Percentiles rank a stretch among this genome's conserved stretches.
phyloP scores from a whole-genome alignment of 2,797 vertebrate genomes.

The Periophthalmus magnuspinnatus region DNA sequence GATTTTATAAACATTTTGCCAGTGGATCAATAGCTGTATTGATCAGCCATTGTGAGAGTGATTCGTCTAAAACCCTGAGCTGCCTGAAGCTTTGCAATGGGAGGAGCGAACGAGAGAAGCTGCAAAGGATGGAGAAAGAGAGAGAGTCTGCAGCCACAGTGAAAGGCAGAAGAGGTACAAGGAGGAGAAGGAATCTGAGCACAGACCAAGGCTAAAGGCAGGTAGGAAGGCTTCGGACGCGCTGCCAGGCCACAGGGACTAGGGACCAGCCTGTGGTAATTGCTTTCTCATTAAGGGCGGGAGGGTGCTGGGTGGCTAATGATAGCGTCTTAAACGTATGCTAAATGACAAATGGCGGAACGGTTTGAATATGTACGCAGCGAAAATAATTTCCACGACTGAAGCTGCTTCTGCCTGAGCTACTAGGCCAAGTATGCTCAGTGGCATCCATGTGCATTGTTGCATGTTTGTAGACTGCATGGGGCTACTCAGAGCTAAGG shows the following conservation, averaged over 20 bases:
- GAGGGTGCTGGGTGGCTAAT: conserved; percentile 72
- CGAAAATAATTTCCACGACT: conserved; percentile 53
- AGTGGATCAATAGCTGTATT: conserved; percentile 99
- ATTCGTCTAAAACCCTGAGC: conserved; percentile 88
- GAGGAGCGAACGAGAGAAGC: conserved; percentile 81
- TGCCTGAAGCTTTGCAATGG: conserved; percentile 84
- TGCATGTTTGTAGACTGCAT: conserved; percentile 51
- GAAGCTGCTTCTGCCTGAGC: conserved; percentile 55
- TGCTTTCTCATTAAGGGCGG: conserved; percentile 78
- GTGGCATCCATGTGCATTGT: conserved; percentile 48
- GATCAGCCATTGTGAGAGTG: conserved; percentile 99
- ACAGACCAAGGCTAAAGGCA: conserved; percentile 72
- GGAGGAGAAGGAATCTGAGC: conserved; percentile 71
- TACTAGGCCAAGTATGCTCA: conserved; percentile 65
- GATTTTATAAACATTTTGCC: conserved; percentile 99
- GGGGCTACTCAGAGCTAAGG: conserved; percentile 27
- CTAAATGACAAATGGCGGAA: conserved; percentile 70
- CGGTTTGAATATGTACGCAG: conserved; percentile 44
- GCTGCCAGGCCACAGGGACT: conserved; percentile 66
- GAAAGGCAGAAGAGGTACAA: conserved; percentile 79
- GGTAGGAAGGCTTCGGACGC: conserved; percentile 70
- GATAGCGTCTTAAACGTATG: conserved; percentile 70
- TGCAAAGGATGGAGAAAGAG: conserved; percentile 81
- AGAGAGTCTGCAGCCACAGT: conserved; percentile 79
- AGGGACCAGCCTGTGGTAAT: conserved; percentile 73